Base-by-base conservation (phyloP, 1,140 invertebrate genomes). In the Magallana angulata region DNA sequence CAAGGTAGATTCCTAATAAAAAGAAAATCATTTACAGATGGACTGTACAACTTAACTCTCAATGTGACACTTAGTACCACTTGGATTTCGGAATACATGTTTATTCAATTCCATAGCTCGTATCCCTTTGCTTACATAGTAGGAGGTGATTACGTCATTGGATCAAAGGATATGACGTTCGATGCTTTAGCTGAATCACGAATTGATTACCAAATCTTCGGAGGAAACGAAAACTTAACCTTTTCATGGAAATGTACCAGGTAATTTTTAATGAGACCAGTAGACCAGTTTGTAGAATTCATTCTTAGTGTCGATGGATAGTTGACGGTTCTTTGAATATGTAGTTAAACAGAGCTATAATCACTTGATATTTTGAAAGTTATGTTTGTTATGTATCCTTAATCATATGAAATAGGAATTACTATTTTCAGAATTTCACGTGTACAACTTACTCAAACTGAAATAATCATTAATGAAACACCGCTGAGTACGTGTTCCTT, bases 201-300 rank as follows among this genome's bases (percentile, higher is more conserved):
- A 30, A 3, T 36, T 0, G 68, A 18, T 11, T 30, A 36, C 30
- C 24, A 30, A 30, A 9, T 30, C 12, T 76, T 76, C 30, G 68
- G 68, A 76, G 68, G 30, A 30, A 76, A 76, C 24, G 68, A 36
- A 12, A 76, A 76, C 68, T 76, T 76, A 24, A 76, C 68, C 2
- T 76, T 76, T 76, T 76, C 68, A 36, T 76, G 68, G 68, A 76
- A 11, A 4, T 76, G 68, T 30, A 76, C 9, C 24, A 76, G 68
- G 68, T 76, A 36, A 30, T 76, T 24, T 30, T 64, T 16, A 48
- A 48, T 48, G 36, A 48, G 36, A 48, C 36, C 36, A 48, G 36
- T 5, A 4, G 36, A 48, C 36, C 36, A 48, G 36, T 48, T 48
- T 48, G 36, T 48, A 48, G 36, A 48, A 48, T 48, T 48, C 36